Conservation (phyloP, 2,113 vertebrate genomes). For the Barbus barbus region DNA sequence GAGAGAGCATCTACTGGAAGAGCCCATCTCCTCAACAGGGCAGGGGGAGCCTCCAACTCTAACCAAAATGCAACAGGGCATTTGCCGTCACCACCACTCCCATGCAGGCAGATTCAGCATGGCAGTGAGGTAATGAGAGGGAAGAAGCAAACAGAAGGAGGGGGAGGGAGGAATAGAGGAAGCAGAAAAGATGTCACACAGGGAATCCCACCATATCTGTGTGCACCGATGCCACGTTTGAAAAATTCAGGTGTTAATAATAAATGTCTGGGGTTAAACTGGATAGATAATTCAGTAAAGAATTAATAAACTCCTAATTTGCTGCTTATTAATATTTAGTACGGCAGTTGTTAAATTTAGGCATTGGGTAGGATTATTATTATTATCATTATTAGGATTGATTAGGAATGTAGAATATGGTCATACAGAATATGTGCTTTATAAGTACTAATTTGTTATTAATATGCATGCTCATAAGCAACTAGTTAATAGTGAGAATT, state of each 20-base stretch:
- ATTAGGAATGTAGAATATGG: too few relatives aligned
- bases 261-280: neutral
- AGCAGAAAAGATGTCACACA: neutral
- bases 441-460: too few relatives aligned
- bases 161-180: too few relatives aligned
- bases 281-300: too few relatives aligned
- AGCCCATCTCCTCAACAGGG: constrained; percentile 68
- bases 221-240: neutral
- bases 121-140: constrained; percentile 57
- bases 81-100: constrained; percentile 72
- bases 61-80: constrained; percentile 73
- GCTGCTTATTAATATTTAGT: too few relatives aligned
- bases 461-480: too few relatives aligned
- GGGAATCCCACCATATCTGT: constrained; percentile 37
- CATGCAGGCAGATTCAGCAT: constrained; percentile 62
- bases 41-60: constrained; percentile 66
- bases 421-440: too few relatives aligned
- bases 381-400: too few relatives aligned
- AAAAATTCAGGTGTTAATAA: neutral
- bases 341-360: too few relatives aligned
- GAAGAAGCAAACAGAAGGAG: constrained; percentile 63
- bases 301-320: too few relatives aligned
- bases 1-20: constrained; percentile 43
- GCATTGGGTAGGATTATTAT: too few relatives aligned
- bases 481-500: too few relatives aligned